Conservation (phyloP, 2,113 vertebrate genomes). For the Shinisaurus crocodilurus region DNA sequence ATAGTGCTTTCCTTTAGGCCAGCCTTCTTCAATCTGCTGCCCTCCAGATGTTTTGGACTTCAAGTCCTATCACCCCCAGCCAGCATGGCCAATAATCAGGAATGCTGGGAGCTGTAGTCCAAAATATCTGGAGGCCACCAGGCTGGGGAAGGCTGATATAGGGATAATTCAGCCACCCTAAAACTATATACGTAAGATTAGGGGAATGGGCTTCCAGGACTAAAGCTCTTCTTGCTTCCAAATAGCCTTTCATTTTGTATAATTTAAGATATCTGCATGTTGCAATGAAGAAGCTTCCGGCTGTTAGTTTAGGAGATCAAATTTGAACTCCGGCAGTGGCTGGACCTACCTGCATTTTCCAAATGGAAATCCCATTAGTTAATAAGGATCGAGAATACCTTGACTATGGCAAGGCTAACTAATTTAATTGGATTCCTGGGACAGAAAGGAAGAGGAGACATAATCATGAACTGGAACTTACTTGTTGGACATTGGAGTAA, state of each 20-base stretch:
- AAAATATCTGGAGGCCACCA: too few relatives aligned
- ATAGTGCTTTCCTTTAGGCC: background rate
- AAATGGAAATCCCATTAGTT: background rate
- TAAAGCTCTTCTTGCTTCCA: too few relatives aligned
- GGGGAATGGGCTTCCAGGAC: background rate
- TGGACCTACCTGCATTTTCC: background rate
- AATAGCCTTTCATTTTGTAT: background rate
- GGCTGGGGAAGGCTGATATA: too few relatives aligned
- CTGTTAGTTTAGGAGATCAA: background rate
- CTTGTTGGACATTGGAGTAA: background rate
- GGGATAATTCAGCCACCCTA: background rate
- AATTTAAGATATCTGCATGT: background rate
- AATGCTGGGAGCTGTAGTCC: too few relatives aligned
- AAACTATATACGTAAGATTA: background rate
- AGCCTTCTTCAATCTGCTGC: too few relatives aligned
- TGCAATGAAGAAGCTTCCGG: background rate
- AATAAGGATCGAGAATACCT: background rate
- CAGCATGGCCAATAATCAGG: too few relatives aligned
- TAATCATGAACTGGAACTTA: background rate
- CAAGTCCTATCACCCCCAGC: too few relatives aligned
- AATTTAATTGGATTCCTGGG: too few relatives aligned
- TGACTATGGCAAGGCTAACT: background rate
- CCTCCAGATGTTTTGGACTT: too few relatives aligned
- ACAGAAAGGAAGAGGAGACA: background rate
- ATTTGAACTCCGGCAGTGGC: background rate